Evolutionary conservation across 1,140 invertebrate species (phyloP), one percentile per base, ranked within the genome.

Genomic region (Bilobella aurantiaca): DNA sequence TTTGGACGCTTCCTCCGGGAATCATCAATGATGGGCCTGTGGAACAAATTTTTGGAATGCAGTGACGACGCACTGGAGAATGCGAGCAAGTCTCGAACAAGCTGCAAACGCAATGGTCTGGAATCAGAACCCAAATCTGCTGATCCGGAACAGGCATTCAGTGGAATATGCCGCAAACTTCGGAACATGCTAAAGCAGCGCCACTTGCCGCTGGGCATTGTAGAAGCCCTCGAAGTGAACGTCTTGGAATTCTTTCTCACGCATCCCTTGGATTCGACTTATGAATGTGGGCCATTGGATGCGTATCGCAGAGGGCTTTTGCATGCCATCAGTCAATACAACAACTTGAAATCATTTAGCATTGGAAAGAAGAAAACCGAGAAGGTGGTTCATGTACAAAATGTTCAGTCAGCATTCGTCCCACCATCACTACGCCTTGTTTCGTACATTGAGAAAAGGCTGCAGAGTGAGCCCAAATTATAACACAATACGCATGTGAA

Each of bases 321-420:
- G 14, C 68, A 69, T 65, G 68, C 68, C 12, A 25, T 69, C 8
- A 65, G 64, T 57, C 64, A 66, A 31, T 69, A 69, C 56, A 66
- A 63, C 61, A 63, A 42, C n/a, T 62, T 69, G 0, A 64, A 62
- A 12, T 65, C 68, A 1, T 29, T 58, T 57, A 69, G 68, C 62
- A 58, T 23, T 31, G 64, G 21, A 57, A 53, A n/a, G 56, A 53
- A 18, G 42, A 63, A 14, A 34, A 56, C 29, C 63, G 27, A 28
- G 58, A 66, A 31, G 31, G 29, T 29, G 1, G 62, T 64, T 0
- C 49, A 46, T 3, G 31, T 23, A 30, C 62, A 58, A 16, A 66
- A 66, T 30, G 25, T 53, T 0, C 62, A 62, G 29, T 27, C 23
- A 3, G 58, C 60, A 31, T 69, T 69, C 34, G 42, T 25, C 31